Percentiles rank a stretch among this genome's conserved stretches.
Evolutionary conservation across 1,140 invertebrate species (phyloP).

Genomic region (Wiebesia pumilae): DNA sequence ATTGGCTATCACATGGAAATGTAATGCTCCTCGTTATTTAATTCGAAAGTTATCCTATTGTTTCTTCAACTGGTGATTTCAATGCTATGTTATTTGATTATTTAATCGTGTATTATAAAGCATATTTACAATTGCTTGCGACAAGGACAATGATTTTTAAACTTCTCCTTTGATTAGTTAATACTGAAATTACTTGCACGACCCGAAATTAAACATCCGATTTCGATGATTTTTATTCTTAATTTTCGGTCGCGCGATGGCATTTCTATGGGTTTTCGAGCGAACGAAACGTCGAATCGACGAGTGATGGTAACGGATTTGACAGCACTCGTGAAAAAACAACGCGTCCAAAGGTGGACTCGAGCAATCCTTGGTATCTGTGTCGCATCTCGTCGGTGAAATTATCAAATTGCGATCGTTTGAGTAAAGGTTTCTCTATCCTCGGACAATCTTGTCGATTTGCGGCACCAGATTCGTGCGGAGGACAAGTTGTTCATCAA

Average conservation of each 20-base stretch:
- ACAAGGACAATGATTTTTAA: neutral
- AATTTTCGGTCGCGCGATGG: no score
- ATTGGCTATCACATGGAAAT: neutral
- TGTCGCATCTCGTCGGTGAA: neutral
- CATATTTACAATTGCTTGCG: neutral
- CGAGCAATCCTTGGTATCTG: no score
- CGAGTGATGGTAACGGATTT: no score
- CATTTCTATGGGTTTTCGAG: no score
- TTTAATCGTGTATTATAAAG: neutral
- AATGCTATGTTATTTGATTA: neutral
- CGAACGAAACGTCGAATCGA: no score
- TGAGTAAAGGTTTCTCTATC: neutral
- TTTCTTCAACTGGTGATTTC: neutral
- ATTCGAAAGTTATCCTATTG: neutral
- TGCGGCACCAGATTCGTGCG: neutral
- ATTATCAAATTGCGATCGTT: neutral
- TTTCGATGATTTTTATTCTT: no score
- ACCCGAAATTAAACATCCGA: no score
- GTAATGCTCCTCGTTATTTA: neutral
- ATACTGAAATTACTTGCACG: no score
- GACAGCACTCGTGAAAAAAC: no score
- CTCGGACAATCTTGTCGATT: neutral
- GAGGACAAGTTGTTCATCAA: slow-evolving; percentile 17
- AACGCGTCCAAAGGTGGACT: no score
- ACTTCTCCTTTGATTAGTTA: neutral